These are phyloP conservation scores for Lasius platythorax DNA, from an alignment of 2,888 invertebrate genomes.

Conservation along the genomic window DNA sequence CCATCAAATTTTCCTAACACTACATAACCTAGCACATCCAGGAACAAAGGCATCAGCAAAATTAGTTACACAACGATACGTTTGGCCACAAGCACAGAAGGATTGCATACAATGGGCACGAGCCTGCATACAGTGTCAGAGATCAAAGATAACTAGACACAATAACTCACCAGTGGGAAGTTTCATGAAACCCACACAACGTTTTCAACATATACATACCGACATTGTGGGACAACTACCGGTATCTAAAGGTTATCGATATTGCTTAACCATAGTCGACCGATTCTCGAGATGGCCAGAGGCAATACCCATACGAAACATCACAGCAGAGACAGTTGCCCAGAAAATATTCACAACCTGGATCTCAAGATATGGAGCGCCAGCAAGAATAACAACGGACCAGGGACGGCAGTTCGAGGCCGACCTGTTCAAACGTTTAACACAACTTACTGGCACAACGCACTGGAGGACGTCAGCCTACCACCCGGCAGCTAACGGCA, in stretches of 20 bases:
- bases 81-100: no score
- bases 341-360: neutral
- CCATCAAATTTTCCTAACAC: constrained; percentile 43
- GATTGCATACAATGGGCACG: no score
- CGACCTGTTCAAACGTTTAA: neutral
- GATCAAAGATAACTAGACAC: no score
- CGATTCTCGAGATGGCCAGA: neutral
- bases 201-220: neutral
- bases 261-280: neutral
- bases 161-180: no score
- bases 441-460: no score
- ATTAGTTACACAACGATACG: no score
- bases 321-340: neutral
- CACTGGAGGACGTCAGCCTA: no score
- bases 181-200: neutral
- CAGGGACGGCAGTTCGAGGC: neutral
- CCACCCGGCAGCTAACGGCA: no score
- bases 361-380: neutral
- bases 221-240: neutral
- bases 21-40: constrained; percentile 63
- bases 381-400: neutral
- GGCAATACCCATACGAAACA: neutral
- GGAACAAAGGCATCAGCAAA: constrained; percentile 33
- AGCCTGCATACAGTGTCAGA: no score
- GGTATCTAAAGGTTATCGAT: neutral